These are phyloP conservation scores for Myxocyprinus asiaticus DNA, from an alignment of 2,113 vertebrate species.

Conservation along the genomic window DNA sequence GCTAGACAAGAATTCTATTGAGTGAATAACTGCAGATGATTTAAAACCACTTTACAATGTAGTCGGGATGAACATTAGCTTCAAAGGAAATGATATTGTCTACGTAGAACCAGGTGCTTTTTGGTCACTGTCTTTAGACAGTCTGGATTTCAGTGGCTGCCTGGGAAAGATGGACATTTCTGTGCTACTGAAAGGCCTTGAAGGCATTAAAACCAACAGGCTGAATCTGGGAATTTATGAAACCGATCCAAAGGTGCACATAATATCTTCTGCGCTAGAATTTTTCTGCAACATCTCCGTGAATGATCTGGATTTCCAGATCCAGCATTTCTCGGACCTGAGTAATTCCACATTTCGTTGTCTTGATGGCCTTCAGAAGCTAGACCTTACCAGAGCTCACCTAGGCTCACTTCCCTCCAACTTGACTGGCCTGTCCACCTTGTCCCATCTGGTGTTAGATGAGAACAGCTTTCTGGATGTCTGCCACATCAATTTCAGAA, in stretches of 20 bases:
- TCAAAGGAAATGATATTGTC: constrained; percentile 64
- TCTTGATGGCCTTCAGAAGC: constrained; percentile 57
- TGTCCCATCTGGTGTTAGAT: constrained; percentile 67
- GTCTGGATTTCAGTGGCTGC: constrained; percentile 67
- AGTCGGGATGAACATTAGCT: constrained; percentile 65
- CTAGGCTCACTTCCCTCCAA: constrained; percentile 29
- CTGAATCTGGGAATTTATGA: constrained; percentile 70
- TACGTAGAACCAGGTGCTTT: constrained; percentile 68
- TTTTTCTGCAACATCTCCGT: constrained; percentile 68
- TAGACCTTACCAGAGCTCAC: constrained; percentile 67
- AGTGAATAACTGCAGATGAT: constrained; percentile 55
- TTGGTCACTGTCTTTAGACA: constrained; percentile 58
- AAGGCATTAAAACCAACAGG: constrained; percentile 57
- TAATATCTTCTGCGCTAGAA: constrained; percentile 51
- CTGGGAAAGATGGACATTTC: constrained; percentile 49
- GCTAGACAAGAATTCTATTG: constrained; percentile 68
- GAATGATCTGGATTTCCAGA: constrained; percentile 65
- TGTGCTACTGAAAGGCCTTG: constrained; percentile 59
- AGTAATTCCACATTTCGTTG: constrained; percentile 58
- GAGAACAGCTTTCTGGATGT: constrained; percentile 62
- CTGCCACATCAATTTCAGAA: constrained; percentile 61
- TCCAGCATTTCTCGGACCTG: constrained; percentile 51
- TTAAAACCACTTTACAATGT: constrained; percentile 35
- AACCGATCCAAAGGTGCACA: fast-evolving
- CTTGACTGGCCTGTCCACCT: constrained; percentile 41